Base-by-base conservation (phyloP, 2,113 vertebrate genomes). In the Caranx ignobilis region DNA sequence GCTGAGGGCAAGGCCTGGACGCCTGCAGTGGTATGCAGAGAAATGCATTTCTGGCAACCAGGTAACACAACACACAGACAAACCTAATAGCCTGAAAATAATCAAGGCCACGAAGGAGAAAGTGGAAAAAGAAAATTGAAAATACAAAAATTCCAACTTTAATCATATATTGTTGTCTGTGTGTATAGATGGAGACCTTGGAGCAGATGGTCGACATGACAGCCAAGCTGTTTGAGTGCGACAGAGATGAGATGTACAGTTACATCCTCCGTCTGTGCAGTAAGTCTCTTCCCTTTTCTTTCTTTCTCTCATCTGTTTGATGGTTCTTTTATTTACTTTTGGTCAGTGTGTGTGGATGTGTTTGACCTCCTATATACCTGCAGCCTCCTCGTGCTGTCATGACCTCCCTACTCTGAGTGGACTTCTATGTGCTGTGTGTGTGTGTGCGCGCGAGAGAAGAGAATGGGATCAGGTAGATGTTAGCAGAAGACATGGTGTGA, bases 201-300 rank as follows among this genome's bases (percentile, higher is more conserved):
- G 97, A 99, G 82, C 94, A 96, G 67, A 90, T 98, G 90, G 95
- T 98, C 85, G 96, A 97, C 41, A 86, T 97, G 91, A 98, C 97
- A 12, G 70, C 90, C 66, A 97, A 97, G 86, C 93, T 99, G 0
- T 99, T 98, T 91, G 97, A 98, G 81, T 98, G 97, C 9, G 96
- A 99, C 90, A 93, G 98, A 93, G 96, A 99, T 86, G 95, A 97
- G 68, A 96, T 99, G 95, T 99, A 99, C 90, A 94, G 92, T 85
- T 96, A 87, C 82, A 37, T 97, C 12, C 93, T 99, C 12, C 90
- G 93, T 0, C 87, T 97, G 1, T 97, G 93, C 91, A 95, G 98
- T 99, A 90, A 97, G 98, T 79, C 3, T 68, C 16, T 31, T 16
- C 61, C 19, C 31, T 16, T 7, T 21, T 43, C 13, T 52, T 64